These are phyloP conservation scores for Mythimna lalbum DNA, from an alignment of 2,888 invertebrate species.

Conservation along the genomic window DNA sequence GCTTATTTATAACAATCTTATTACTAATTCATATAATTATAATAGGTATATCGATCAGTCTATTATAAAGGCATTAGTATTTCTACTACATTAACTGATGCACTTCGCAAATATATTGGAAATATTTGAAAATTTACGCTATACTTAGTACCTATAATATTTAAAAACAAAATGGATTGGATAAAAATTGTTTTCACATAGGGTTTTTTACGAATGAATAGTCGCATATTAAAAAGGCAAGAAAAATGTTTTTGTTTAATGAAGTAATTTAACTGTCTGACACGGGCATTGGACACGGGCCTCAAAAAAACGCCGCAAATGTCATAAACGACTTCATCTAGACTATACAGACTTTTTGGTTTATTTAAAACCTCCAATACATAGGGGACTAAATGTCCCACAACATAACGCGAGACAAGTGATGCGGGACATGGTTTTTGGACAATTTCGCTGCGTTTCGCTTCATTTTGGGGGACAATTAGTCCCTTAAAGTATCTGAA, in stretches of 20 bases:
- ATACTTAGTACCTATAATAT: background rate
- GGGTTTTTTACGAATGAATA: background rate
- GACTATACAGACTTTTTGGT: too few species aligned
- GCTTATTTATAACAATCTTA: slow-evolving; percentile 54
- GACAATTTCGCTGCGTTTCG: too few species aligned
- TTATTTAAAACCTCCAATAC: too few species aligned
- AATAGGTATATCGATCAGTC: slow-evolving; percentile 54
- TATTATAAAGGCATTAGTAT: slow-evolving; percentile 37
- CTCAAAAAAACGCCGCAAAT: too few species aligned
- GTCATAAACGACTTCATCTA: too few species aligned
- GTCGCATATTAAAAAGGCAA: background rate
- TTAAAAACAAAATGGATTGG: background rate
- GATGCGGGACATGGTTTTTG: too few species aligned
- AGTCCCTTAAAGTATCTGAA: too few species aligned
- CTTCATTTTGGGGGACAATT: too few species aligned
- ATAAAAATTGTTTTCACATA: background rate
- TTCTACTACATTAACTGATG: slow-evolving; percentile 30
- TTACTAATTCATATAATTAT: slow-evolving; percentile 44
- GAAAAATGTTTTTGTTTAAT: background rate
- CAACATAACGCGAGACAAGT: too few species aligned
- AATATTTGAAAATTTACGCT: background rate
- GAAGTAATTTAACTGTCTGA: background rate
- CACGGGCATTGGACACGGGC: too few species aligned
- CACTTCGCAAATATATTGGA: background rate
- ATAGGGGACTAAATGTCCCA: too few species aligned